Evolutionary conservation across 2,888 invertebrate genomes (phyloP).

Genomic region (Dendrolimus pini): DNA sequence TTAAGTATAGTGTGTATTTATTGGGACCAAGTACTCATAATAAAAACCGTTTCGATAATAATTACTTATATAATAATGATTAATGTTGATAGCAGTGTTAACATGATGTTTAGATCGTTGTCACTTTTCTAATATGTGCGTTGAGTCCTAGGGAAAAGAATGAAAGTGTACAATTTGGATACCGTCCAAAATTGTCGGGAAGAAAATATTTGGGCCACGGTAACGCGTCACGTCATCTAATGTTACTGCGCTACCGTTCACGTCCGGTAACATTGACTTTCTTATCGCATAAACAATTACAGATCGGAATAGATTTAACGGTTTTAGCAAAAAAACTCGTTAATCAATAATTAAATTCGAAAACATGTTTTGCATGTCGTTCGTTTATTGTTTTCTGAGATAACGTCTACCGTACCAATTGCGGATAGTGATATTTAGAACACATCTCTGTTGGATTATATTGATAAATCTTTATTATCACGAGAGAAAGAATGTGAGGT

Average conservation of each 20-base stretch:
- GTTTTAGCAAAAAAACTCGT: slow-evolving; percentile 26
- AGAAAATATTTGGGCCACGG: slow-evolving; percentile 69
- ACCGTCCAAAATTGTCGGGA: slow-evolving; percentile 53
- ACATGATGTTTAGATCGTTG: slow-evolving; percentile 7
- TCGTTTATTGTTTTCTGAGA: not conserved
- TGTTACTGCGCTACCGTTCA: slow-evolving; percentile 51
- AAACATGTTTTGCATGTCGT: not conserved
- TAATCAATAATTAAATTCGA: slow-evolving; percentile 20
- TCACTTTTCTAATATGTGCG: not conserved
- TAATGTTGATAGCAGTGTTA: slow-evolving; percentile 9
- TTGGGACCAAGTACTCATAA: slow-evolving; percentile 25
- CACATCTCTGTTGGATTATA: not conserved
- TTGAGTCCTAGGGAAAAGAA: slow-evolving; percentile 22
- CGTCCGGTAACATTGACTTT: slow-evolving; percentile 74
- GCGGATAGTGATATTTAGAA: not conserved
- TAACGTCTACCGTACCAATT: not conserved
- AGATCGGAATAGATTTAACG: slow-evolving; percentile 48
- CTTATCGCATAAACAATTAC: slow-evolving; percentile 57
- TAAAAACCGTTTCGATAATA: not conserved
- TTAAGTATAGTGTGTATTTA: too few species aligned
- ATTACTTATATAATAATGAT: slow-evolving; percentile 29
- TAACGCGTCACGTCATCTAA: slow-evolving; percentile 55
- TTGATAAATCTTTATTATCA: too few species aligned
- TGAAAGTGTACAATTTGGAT: slow-evolving; percentile 65
- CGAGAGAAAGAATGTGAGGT: too few species aligned